phyloP scores from a whole-genome alignment of 2,888 invertebrate species.

The Rhagonycha lutea region DNA sequence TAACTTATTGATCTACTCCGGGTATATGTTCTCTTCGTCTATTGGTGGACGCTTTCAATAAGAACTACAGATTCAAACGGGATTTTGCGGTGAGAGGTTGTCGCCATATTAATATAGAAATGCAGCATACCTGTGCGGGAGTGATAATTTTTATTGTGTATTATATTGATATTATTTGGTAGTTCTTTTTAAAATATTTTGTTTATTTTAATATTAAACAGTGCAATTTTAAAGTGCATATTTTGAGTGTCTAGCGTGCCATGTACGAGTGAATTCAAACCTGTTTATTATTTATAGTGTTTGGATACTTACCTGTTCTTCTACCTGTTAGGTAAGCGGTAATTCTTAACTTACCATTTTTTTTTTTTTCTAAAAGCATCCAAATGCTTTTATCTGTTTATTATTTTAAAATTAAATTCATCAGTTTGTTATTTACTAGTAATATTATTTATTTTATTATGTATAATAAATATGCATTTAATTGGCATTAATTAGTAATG shows the following conservation, averaged over 20 bases:
- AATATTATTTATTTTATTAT: neutral
- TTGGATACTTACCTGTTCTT: conserved; percentile 24
- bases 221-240: neutral
- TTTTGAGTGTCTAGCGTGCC: conserved; percentile 1
- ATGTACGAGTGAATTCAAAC: conserved; percentile 17
- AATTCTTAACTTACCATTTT: neutral
- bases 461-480: neutral
- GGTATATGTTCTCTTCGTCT: conserved; percentile 11
- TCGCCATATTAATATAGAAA: conserved; percentile 33
- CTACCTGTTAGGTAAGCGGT: conserved; percentile 26
- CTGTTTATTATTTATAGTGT: conserved; percentile 16
- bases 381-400: neutral
- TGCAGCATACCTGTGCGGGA: conserved; percentile 6
- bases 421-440: neutral
- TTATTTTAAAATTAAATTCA: neutral
- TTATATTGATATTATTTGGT: neutral
- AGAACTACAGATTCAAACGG: conserved; percentile 35
- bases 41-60: conserved; percentile 9
- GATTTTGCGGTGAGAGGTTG: conserved; percentile 33
- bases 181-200: neutral
- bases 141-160: conserved; percentile 8
- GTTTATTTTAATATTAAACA: neutral
- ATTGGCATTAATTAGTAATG: neutral
- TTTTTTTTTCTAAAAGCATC: neutral
- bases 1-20: conserved; percentile 23